Evolutionary conservation across 2,113 vertebrate genomes (phyloP), one percentile per base, ranked within the genome.

Genomic region (Heterochromis multidens): DNA sequence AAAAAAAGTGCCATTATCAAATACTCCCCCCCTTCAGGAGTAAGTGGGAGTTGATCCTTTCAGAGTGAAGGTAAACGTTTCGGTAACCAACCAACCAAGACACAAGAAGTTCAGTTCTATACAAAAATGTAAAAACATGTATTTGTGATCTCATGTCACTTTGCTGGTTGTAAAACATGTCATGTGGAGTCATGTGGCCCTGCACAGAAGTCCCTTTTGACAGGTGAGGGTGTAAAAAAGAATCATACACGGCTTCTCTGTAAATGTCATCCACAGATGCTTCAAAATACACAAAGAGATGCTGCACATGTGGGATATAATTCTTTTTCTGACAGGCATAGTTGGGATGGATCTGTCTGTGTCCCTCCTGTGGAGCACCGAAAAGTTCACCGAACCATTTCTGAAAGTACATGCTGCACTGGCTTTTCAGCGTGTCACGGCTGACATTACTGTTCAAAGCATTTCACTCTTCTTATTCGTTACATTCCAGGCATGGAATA

Each of bases 1-100:
- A 80, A 91, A 96, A 95, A 96, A 95, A 96, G 95, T 95, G 95
- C 95, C 93, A 65, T 92, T 92, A 92, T 89, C 88, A 93, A 94
- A 94, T 70, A 77, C 78, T 91, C 78, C 87, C 83, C 77, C 89
- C 16, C 67, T 46, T 23, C 87, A 67, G 86, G 82, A 86, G 84
- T 81, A 52, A 65, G 81, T 67, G 16, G 87, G 83, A 72, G 87
- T 80, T 54, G 70, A 27, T n/a, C 46, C 70, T 74, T 27, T 74
- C 70, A 87, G 83, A 88, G 89, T 84, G 91, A 92, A 90, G 87
- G 52, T 82, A 88, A 83, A 84, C 54, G 77, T 81, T 87, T 86
- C 43, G 60, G 60, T 46, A 58, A 88, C 80, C 60, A 35, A 52
- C 88, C 84, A 80, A 74, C 46, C 62, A 65, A 84, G 80, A 87